Conservation (phyloP, 2,797 vertebrate genomes). For the Periparus ater region DNA sequence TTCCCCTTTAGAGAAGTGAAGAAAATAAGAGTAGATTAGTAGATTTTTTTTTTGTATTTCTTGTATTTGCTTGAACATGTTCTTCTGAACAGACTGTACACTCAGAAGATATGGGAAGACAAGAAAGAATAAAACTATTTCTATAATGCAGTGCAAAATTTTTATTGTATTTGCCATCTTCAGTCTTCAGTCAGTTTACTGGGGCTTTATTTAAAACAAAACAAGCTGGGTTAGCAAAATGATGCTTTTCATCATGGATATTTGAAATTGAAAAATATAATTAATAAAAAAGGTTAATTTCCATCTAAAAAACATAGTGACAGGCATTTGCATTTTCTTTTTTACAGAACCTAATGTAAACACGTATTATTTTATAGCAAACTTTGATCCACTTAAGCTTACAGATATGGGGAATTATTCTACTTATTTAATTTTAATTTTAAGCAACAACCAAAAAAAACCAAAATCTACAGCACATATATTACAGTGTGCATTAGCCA, state of each 20-base stretch:
- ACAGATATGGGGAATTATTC: neutral
- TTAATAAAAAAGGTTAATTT: neutral
- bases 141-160: neutral
- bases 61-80: neutral
- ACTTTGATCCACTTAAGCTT: neutral
- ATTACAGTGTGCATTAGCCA: neutral
- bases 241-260: accelerated
- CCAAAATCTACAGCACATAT: neutral
- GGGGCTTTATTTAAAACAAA: neutral
- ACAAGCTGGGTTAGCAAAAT: neutral
- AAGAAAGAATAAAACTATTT: neutral
- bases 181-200: neutral
- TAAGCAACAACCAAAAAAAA: neutral
- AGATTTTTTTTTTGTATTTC: no score
- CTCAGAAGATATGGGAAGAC: neutral
- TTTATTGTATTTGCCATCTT: neutral
- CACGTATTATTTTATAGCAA: neutral
- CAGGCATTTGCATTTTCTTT: neutral
- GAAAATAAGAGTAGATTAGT: neutral
- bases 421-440: neutral
- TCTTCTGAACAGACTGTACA: neutral
- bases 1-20: neutral
- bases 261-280: neutral
- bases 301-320: accelerated
- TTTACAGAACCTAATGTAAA: neutral